Conservation (phyloP, 1,140 invertebrate species). For the Scaptomyza hsui region DNA sequence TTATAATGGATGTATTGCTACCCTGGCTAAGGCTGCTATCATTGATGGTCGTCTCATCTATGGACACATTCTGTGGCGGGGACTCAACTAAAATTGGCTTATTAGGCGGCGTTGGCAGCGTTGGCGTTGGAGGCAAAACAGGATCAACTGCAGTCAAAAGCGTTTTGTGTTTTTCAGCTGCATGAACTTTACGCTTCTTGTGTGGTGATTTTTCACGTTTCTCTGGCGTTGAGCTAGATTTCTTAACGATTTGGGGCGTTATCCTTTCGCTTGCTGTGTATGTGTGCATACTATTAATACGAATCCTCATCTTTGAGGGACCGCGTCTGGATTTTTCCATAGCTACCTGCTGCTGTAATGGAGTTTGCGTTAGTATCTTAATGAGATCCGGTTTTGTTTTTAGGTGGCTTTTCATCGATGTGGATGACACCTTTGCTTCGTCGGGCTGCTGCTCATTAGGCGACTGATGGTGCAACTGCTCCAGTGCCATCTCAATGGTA, state of each 20-base stretch:
- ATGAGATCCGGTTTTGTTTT: slow-evolving; percentile 37
- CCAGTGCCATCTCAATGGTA: slow-evolving; percentile 50
- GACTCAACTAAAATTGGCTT: neutral
- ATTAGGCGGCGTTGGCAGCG: slow-evolving; percentile 18
- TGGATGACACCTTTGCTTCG: slow-evolving; percentile 62
- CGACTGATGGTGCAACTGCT: slow-evolving; percentile 52
- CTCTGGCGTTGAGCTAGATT: neutral
- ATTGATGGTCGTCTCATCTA: slow-evolving; percentile 52
- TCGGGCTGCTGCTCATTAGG: slow-evolving; percentile 37
- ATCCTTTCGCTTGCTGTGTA: neutral
- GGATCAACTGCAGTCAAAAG: neutral
- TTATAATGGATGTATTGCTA: slow-evolving; percentile 39
- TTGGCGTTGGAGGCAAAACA: slow-evolving; percentile 18
- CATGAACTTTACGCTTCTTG: slow-evolving; percentile 42
- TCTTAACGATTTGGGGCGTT: neutral
- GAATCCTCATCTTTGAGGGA: slow-evolving; percentile 2
- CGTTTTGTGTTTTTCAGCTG: neutral
- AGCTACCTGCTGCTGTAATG: slow-evolving; percentile 18
- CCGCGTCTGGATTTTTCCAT: neutral
- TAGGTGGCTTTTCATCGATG: slow-evolving; percentile 47
- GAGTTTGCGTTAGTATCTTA: slow-evolving; percentile 39
- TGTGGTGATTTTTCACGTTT: slow-evolving; percentile 21
- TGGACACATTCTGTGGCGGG: slow-evolving; percentile 30
- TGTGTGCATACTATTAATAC: neutral
- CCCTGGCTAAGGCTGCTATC: slow-evolving; percentile 2